These are phyloP conservation scores for Drosophila neutralis DNA, from an alignment of 2,888 invertebrate genomes.

Conservation along the genomic window DNA sequence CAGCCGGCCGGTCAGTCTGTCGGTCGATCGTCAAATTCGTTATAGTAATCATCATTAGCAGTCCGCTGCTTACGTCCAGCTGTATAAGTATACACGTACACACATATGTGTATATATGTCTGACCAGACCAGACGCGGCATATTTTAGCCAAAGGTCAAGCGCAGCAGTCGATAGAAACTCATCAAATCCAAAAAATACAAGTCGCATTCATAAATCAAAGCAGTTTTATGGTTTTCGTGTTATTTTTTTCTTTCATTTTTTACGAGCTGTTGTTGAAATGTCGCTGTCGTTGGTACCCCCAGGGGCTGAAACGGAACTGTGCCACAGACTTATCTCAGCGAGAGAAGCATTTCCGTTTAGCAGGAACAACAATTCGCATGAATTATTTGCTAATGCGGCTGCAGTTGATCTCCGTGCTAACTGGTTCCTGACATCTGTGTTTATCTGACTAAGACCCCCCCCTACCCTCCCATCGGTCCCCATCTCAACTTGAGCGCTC, in stretches of 20 bases:
- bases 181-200: slow-evolving; percentile 61
- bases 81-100: neutral
- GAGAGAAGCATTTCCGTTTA: slow-evolving; percentile 73
- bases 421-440: slow-evolving; percentile 45
- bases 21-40: slow-evolving; percentile 58
- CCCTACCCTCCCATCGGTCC: neutral
- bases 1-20: slow-evolving; percentile 15
- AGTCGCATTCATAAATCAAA: slow-evolving; percentile 57
- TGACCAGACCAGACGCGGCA: slow-evolving; percentile 60
- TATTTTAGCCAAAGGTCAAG: slow-evolving; percentile 74
- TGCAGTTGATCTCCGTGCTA: slow-evolving; percentile 24
- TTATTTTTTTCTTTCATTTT: slow-evolving; percentile 1
- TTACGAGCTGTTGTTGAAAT: slow-evolving; percentile 34
- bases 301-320: slow-evolving; percentile 41
- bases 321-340: slow-evolving; percentile 20
- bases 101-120: slow-evolving; percentile 13
- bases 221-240: neutral
- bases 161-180: slow-evolving; percentile 51
- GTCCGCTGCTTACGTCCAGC: slow-evolving; percentile 23
- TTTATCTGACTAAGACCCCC: slow-evolving; percentile 54
- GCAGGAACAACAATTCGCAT: slow-evolving; percentile 48
- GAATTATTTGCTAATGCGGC: slow-evolving; percentile 34
- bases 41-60: slow-evolving; percentile 76
- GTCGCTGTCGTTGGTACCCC: slow-evolving; percentile 30
- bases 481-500: slow-evolving; percentile 7